Percentiles rank a stretch among this genome's conserved stretches.
These are phyloP conservation scores for Tolmerus cingulatus DNA, from an alignment of 2,888 invertebrate species.

Conservation along the genomic window DNA sequence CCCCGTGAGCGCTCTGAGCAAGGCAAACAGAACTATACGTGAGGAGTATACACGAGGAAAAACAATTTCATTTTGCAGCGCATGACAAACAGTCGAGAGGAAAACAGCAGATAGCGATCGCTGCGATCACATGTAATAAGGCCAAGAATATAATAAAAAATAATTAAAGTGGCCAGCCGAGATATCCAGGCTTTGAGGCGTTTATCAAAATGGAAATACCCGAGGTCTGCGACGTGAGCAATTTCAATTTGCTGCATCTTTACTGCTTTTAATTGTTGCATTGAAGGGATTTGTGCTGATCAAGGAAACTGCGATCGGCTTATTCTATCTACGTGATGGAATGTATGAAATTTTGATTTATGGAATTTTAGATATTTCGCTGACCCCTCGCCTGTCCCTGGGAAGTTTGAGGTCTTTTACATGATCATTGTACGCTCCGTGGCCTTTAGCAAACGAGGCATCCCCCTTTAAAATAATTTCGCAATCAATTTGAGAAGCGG, in stretches of 20 bases:
- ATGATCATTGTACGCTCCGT: neutral
- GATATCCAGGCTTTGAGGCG: neutral
- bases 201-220: neutral
- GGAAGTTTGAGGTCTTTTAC: neutral
- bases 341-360: neutral
- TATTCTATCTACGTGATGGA: neutral
- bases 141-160: slow-evolving; percentile 18
- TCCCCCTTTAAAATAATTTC: neutral
- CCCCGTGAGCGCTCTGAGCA: neutral
- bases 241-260: neutral
- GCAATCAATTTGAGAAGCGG: neutral
- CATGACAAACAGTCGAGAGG: slow-evolving; percentile 22
- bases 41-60: slow-evolving; percentile 25
- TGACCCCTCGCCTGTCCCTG: neutral
- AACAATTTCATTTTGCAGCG: slow-evolving; percentile 20
- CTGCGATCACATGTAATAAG: slow-evolving; percentile 24
- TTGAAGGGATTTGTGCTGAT: neutral
- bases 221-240: neutral
- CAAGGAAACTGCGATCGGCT: neutral
- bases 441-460: neutral
- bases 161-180: slow-evolving; percentile 6
- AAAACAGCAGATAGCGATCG: slow-evolving; percentile 12
- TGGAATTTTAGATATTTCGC: neutral
- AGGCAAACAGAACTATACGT: slow-evolving; percentile 11
- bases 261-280: neutral